Evolutionary conservation across 2,113 vertebrate species (phyloP), one percentile per base, ranked within the genome.

Genomic region (Centrocercus urophasianus): DNA sequence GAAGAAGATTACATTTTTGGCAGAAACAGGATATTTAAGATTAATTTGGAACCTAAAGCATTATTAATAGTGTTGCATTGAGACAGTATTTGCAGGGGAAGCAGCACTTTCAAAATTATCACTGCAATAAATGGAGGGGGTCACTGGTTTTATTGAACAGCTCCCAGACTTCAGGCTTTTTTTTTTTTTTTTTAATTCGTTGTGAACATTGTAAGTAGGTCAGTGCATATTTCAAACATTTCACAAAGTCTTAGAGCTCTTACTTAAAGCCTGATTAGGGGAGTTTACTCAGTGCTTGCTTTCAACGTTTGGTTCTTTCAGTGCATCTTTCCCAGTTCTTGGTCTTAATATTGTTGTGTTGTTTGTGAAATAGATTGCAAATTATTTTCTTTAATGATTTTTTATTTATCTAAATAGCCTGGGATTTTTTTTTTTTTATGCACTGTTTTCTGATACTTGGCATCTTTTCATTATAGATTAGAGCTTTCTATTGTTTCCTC

Each of bases 161-260:
- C 57, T 83, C 25, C 56, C 70, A 67, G 82, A 80, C 24, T 63
- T 89, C 3, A 71, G 57, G 27, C 4, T 38, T 79, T 59, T 59
- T 66, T 48, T 36, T 36, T 36, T 36, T 36, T 36, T 54, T 40
- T 36, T 1, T 2, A 45, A 74, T 88, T 83, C 82, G 8, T 86
- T 70, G 38, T 71, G 87, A 89, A 59, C 25, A 14, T n/a, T 65
- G 52, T 74, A 96, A 95, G 87, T 95, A 96, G 94, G 94, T 96
- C 95, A 96, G 63, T 81, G 61, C 32, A 30, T 93, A 80, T 83
- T 91, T 93, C 84, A 85, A 87, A 94, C 75, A 83, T 83, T 87
- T 95, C 32, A 65, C 32, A 74, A 70, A 85, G 70, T 93, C 43
- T 38, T 83, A 56, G 32, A 77, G 56, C 85, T 95, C 56, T 87